These are phyloP conservation scores for Diprion similis DNA, from an alignment of 1,140 invertebrate species.

Conservation along the genomic window DNA sequence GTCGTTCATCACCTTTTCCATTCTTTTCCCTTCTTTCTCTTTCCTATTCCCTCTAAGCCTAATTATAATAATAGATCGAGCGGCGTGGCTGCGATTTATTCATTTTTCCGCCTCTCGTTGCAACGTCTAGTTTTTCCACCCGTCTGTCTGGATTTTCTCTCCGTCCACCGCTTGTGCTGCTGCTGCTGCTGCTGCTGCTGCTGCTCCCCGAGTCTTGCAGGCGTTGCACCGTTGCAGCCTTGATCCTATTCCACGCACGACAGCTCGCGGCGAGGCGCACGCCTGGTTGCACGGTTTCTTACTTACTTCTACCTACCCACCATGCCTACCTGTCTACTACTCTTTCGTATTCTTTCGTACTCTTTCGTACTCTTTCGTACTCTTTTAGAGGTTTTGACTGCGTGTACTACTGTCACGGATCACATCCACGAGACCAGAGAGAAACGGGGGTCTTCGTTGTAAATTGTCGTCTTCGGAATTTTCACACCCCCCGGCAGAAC, in stretches of 20 bases:
- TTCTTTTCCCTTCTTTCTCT: conserved; percentile 5
- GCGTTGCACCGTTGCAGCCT: conserved; percentile 47
- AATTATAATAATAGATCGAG: not conserved
- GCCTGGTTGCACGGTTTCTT: conserved; percentile 53
- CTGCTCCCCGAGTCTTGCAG: conserved; percentile 40
- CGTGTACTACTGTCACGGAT: not conserved
- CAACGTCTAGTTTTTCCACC: not conserved
- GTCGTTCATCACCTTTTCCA: too few species aligned
- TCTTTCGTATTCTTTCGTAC: too few species aligned
- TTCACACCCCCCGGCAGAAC: too few species aligned
- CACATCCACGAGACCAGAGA: too few species aligned
- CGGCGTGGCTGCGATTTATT: not conserved
- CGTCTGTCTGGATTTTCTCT: not conserved
- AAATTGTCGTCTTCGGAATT: too few species aligned
- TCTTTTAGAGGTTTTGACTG: conserved; percentile 18
- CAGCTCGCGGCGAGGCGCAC: conserved; percentile 53
- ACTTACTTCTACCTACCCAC: conserved; percentile 40
- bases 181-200: not conserved
- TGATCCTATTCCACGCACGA: conserved; percentile 64
- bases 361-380: not conserved
- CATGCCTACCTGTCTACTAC: conserved; percentile 27
- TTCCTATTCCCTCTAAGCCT: conserved; percentile 5
- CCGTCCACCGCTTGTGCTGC: too few species aligned
- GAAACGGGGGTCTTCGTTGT: too few species aligned
- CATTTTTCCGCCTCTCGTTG: not conserved